Base-by-base conservation (phyloP, 2,888 invertebrate genomes). In the Drosophila sordidapex region DNA sequence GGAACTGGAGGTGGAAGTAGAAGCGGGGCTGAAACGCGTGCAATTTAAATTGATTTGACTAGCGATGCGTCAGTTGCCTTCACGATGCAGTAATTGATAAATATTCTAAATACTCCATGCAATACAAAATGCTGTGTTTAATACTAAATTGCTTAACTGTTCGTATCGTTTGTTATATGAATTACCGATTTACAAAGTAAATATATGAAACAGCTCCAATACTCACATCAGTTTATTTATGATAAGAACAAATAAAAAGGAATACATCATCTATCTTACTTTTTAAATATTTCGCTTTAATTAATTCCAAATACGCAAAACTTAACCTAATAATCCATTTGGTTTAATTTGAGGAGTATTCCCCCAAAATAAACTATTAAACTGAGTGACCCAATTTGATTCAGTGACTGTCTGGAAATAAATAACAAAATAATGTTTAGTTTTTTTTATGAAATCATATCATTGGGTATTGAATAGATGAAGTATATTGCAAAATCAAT, bases 31-130 rank as follows among this genome's bases (percentile, higher is more conserved):
- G 15, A 33, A 36, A n/a, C 29, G 60, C 68, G 48, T 59, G 59
- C 75, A 70, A 48, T 33, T 52, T 29, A 67, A 78, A 78, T 75
- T 74, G 67, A 78, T 78, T 79, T 67, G 67, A 64, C 61, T 67
- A 36, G 70, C 74, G 70, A 61, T 64, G 60, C 73, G 49, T 58
- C 65, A 33, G 25, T 46, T 25, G 31, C 21, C 33, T 18, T 43
- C 3, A 11, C 25, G 18, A 35, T 51, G 27, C 57, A 40, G 29
- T 57, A 21, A 40, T 40, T 57, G 57, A 57, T 40, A 38, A 57
- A 40, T 49, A n/a, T 48, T 27, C 35, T 1, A n/a, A 59, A 40
- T 56, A 29, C 56, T 38, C 21, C 48, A 10, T 36, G 33, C 31
- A 52, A 18, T 18, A n/a, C 13, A n/a, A 21, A 36, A 15, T 21